Evolutionary conservation across 1,140 invertebrate species (phyloP).

Genomic region (Drosophila lowei): DNA sequence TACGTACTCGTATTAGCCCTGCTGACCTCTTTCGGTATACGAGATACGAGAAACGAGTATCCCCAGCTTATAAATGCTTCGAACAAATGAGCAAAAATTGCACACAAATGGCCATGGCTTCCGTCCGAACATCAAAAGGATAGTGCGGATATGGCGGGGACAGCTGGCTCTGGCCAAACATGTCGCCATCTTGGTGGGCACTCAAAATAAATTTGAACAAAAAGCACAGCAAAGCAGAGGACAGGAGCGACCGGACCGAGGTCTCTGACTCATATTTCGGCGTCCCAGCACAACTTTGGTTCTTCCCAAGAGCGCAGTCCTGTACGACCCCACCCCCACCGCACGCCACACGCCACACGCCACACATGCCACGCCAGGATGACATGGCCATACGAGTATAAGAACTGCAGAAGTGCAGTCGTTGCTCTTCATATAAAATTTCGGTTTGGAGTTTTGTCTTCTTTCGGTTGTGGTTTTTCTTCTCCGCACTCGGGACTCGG

Average conservation of each 20-base stretch:
- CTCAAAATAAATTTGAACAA: constrained; percentile 44
- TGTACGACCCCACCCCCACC: no score
- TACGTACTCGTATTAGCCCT: not conserved
- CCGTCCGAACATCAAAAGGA: constrained; percentile 42
- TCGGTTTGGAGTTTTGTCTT: not conserved
- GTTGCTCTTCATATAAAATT: constrained; percentile 14
- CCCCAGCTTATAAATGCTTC: constrained; percentile 39
- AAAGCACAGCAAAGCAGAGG: constrained; percentile 28
- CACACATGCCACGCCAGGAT: constrained; percentile 5
- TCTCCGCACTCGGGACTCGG: constrained; percentile 15
- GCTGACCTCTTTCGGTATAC: constrained; percentile 46
- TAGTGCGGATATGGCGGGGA: constrained; percentile 48
- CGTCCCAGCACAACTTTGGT: constrained; percentile 14
- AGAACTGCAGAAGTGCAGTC: constrained; percentile 11
- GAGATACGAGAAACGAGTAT: not conserved
- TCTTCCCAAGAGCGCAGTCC: constrained; percentile 1
- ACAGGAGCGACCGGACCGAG: not conserved
- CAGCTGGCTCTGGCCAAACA: constrained; percentile 42
- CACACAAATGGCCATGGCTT: constrained; percentile 44
- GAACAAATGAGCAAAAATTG: constrained; percentile 67
- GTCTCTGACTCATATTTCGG: constrained; percentile 12
- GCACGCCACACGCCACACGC: not conserved
- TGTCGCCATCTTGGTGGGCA: constrained; percentile 52
- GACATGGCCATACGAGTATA: constrained; percentile 4
- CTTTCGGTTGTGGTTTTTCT: constrained; percentile 32